These are phyloP conservation scores for Sphaerophoria taeniata DNA, from an alignment of 2,888 invertebrate genomes.

Conservation along the genomic window DNA sequence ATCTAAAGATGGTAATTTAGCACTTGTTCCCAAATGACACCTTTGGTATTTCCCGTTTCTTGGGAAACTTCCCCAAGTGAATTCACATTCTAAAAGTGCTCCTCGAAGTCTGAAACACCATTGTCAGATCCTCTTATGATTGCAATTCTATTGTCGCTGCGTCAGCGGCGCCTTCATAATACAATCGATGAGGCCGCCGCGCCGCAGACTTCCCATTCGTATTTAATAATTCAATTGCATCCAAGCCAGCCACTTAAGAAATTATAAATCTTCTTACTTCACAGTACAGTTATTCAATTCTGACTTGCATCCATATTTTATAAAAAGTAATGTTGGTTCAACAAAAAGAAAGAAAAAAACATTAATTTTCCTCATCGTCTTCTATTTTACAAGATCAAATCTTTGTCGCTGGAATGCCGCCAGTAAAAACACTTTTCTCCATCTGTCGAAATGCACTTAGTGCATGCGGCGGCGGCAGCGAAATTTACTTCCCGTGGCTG, in stretches of 20 bases:
- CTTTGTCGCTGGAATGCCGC: slow-evolving; percentile 51
- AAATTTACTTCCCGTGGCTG: slow-evolving; percentile 71
- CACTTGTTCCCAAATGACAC: slow-evolving; percentile 19
- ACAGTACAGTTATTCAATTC: slow-evolving; percentile 51
- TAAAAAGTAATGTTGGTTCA: slow-evolving; percentile 36
- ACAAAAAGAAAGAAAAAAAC: slow-evolving; percentile 1
- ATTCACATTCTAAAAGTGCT: slow-evolving; percentile 14
- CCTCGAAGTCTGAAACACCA: neutral
- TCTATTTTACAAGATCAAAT: slow-evolving; percentile 59
- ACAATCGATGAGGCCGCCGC: neutral
- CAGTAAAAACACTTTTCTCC: slow-evolving; percentile 35
- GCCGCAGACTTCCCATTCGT: slow-evolving; percentile 61
- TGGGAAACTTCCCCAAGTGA: slow-evolving; percentile 27
- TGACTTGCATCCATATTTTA: slow-evolving; percentile 67
- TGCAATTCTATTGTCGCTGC: slow-evolving; percentile 52
- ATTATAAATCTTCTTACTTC: slow-evolving; percentile 65
- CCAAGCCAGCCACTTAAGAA: slow-evolving; percentile 68
- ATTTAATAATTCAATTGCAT: slow-evolving; percentile 69
- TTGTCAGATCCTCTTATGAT: slow-evolving; percentile 9
- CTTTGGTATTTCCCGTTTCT: neutral
- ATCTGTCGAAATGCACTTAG: slow-evolving; percentile 73
- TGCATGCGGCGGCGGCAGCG: slow-evolving; percentile 44
- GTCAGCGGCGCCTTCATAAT: neutral
- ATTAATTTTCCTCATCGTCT: slow-evolving; percentile 21
- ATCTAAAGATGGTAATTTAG: slow-evolving; percentile 2